Percentiles rank a stretch among this genome's conserved stretches.
These are phyloP conservation scores for Sebastes itinus DNA, from an alignment of 2,797 vertebrate species.

Conservation along the genomic window DNA sequence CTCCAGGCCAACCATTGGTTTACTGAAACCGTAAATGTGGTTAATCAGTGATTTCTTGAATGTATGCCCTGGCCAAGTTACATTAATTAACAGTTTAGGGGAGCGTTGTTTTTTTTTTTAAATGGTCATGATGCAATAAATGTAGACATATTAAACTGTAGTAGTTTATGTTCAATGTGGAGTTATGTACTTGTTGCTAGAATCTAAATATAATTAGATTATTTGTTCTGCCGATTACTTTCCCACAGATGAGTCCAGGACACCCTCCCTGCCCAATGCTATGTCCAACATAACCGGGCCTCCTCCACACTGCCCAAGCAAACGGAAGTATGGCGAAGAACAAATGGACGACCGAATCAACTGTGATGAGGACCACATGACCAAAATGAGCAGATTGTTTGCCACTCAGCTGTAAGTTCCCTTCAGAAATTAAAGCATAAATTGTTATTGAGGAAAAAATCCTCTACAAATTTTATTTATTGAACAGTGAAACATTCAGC, in stretches of 20 bases:
- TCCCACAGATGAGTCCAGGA: conserved; percentile 88
- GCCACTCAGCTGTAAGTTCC: conserved; percentile 91
- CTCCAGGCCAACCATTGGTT: neutral
- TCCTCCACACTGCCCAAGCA: conserved; percentile 91
- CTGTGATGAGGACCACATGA: conserved; percentile 91
- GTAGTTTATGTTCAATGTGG: neutral
- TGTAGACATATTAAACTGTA: neutral
- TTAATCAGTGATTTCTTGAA: neutral
- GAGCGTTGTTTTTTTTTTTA: neutral
- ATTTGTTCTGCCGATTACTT: conserved; percentile 68
- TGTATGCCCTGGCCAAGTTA: neutral
- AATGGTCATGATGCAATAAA: neutral
- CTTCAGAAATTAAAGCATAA: neutral
- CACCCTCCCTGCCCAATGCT: conserved; percentile 86
- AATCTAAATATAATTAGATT: neutral
- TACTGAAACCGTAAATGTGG: neutral
- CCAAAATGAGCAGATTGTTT: conserved; percentile 95
- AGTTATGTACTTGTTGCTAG: neutral
- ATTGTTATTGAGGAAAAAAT: neutral
- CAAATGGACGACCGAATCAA: conserved; percentile 88
- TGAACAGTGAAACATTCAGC: neutral
- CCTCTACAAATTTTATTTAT: neutral
- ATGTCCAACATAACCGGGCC: conserved; percentile 89
- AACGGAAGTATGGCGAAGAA: conserved; percentile 93
- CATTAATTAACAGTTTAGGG: neutral